Evolutionary conservation across 2,888 invertebrate genomes (phyloP).

Genomic region (Hofmannophila pseudospretella): DNA sequence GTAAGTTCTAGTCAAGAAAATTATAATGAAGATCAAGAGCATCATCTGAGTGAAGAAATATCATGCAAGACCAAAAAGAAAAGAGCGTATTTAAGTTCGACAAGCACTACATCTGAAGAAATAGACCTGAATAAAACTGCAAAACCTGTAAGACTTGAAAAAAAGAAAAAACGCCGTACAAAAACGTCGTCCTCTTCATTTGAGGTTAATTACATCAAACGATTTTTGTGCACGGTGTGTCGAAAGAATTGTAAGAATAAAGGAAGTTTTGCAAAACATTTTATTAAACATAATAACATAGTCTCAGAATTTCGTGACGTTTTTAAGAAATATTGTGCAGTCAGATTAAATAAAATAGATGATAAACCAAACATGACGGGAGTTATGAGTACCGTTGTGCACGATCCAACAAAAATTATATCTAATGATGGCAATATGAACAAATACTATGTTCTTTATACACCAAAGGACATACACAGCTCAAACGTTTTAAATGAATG

Average conservation of each 20-base stretch:
- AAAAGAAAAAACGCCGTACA: not conserved
- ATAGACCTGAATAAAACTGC: no score
- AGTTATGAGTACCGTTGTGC: slow-evolving; percentile 33
- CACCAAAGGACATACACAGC: slow-evolving; percentile 16
- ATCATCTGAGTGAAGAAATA: no score
- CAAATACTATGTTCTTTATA: slow-evolving; percentile 41
- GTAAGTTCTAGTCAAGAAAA: slow-evolving; percentile 28
- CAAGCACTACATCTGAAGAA: not conserved
- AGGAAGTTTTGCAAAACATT: slow-evolving; percentile 21
- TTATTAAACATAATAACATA: slow-evolving; percentile 23
- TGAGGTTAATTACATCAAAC: slow-evolving; percentile 13
- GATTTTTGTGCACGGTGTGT: slow-evolving; percentile 19
- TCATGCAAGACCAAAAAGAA: not conserved
- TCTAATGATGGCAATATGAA: slow-evolving; percentile 22
- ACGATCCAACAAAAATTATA: slow-evolving; percentile 36
- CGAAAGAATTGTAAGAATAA: slow-evolving; percentile 16
- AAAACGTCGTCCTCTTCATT: slow-evolving; percentile 2
- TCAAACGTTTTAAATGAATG: slow-evolving; percentile 3
- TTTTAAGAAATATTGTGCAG: slow-evolving; percentile 33
- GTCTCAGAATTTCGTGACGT: slow-evolving; percentile 26
- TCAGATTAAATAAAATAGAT: slow-evolving; percentile 43
- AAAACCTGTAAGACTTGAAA: no score
- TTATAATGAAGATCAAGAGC: slow-evolving; percentile 7
- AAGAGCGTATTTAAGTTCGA: slow-evolving; percentile 9
- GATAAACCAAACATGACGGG: slow-evolving; percentile 43